Conservation (phyloP, 2,797 vertebrate species). For the Knipowitschia caucasica region DNA sequence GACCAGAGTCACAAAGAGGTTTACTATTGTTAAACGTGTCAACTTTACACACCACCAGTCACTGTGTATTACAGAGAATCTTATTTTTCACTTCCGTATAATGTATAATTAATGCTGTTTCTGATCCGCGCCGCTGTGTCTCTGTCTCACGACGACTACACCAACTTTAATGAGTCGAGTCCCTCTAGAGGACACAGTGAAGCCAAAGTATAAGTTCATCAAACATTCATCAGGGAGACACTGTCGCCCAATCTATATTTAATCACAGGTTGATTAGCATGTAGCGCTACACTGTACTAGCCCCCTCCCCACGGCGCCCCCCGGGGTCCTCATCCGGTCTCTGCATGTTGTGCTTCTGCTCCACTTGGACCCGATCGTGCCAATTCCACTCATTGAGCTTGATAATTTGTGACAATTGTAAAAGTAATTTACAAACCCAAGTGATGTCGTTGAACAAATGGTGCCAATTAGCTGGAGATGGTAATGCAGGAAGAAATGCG, state of each 20-base stretch:
- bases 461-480: slow-evolving; percentile 69
- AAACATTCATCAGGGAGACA: slow-evolving; percentile 31
- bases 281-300: slow-evolving; percentile 41
- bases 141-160: slow-evolving; percentile 7
- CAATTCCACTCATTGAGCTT: slow-evolving; percentile 73
- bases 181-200: slow-evolving; percentile 24
- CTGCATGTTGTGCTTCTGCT: slow-evolving; percentile 55
- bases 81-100: not conserved
- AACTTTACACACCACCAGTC: too few species aligned
- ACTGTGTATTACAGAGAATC: slow-evolving; percentile 1
- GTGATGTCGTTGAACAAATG: slow-evolving; percentile 71
- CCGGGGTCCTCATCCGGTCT: slow-evolving; percentile 37
- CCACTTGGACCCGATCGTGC: slow-evolving; percentile 63
- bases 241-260: slow-evolving; percentile 47
- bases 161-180: slow-evolving; percentile 4
- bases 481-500: slow-evolving; percentile 67
- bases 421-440: slow-evolving; percentile 72
- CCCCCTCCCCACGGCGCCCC: slow-evolving; percentile 43
- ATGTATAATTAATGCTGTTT: slow-evolving; percentile 5
- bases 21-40: too few species aligned
- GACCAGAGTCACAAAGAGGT: too few species aligned
- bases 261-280: slow-evolving; percentile 54
- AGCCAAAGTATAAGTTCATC: slow-evolving; percentile 42
- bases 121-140: not conserved
- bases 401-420: slow-evolving; percentile 80